Evolutionary conservation across 2,888 invertebrate genomes (phyloP), one percentile per base, ranked within the genome.

Genomic region (Peribatodes rhomboidaria): DNA sequence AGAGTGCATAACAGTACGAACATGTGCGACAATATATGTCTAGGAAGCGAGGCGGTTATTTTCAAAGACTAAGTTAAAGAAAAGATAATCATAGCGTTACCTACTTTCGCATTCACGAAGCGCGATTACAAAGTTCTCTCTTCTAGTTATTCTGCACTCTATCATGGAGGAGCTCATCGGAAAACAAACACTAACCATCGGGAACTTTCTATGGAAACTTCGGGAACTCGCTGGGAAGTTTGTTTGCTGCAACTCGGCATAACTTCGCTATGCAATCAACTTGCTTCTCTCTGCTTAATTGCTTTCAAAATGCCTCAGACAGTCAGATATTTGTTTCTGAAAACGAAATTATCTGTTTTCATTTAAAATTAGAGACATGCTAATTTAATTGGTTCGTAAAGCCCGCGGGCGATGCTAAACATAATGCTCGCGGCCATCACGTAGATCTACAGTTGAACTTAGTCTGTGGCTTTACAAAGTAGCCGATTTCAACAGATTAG

Each of bases 231-330:
- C 33, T 35, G 44, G 33, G 3, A 62, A 52, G 44, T 57, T 35
- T 41, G 47, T 31, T 49, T 49, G 54, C 31, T 52, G 53, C 37
- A 49, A 58, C 39, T 58, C 33, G 13, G n/a, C n/a, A 44, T 33
- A 64, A 58, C 58, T 54, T 47, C n/a, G 49, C 14, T 47, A 33
- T 64, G 54, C 59, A 64, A 64, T 64, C 64, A 50, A 50, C 55
- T 22, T 47, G 22, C 53, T 59, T 59, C 63, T 63, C 31, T n/a
- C 20, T 35, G 14, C 35, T 54, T 55, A 55, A 59, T 64, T 64
- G 49, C 49, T 59, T 59, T 64, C 33, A 18, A 49, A 58, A 58
- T 47, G 16, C 27, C 50, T 27, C n/a, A n/a, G 50, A 56, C 31
- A 55, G 46, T 53, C 52, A 42, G 16, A 11, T 59, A 44, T 42